phyloP scores from a whole-genome alignment of 2,113 vertebrate species.

The Chaetura pelagica region DNA sequence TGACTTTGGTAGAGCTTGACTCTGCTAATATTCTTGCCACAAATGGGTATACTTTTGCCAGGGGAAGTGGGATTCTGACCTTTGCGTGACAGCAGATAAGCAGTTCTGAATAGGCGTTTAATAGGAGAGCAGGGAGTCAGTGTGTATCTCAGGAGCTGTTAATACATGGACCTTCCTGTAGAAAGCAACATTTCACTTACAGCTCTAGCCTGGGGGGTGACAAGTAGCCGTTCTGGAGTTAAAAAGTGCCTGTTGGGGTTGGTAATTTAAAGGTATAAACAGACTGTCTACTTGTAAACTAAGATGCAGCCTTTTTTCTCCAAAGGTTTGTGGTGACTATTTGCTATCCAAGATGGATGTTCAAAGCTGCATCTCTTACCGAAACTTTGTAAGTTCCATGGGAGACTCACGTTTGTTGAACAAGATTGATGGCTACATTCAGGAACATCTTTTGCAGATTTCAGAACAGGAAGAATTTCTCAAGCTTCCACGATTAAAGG shows the following conservation, averaged over 20 bases:
- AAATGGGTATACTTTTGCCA: background rate
- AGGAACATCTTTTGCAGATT: constrained; percentile 93
- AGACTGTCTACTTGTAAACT: background rate
- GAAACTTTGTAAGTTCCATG: constrained; percentile 95
- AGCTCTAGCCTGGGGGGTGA: background rate
- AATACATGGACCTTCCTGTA: accelerated
- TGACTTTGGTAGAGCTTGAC: background rate
- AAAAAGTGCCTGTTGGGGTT: background rate
- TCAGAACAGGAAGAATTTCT: constrained; percentile 98
- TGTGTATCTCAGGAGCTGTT: background rate
- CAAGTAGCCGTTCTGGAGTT: background rate
- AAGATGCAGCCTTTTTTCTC: background rate
- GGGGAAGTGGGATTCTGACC: background rate
- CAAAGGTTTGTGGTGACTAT: constrained; percentile 96
- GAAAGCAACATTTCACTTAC: background rate
- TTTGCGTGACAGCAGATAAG: background rate
- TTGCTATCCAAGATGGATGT: constrained; percentile 93
- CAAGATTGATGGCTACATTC: constrained; percentile 93
- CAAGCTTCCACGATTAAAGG: constrained; percentile 97
- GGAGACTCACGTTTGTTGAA: constrained; percentile 88
- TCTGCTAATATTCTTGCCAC: background rate
- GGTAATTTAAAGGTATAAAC: background rate
- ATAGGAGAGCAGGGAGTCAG: accelerated
- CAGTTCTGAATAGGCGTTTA: background rate
- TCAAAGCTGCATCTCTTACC: constrained; percentile 93